Evolutionary conservation across 2,113 vertebrate species (phyloP).

Genomic region (Pelecanoides urinatrix): DNA sequence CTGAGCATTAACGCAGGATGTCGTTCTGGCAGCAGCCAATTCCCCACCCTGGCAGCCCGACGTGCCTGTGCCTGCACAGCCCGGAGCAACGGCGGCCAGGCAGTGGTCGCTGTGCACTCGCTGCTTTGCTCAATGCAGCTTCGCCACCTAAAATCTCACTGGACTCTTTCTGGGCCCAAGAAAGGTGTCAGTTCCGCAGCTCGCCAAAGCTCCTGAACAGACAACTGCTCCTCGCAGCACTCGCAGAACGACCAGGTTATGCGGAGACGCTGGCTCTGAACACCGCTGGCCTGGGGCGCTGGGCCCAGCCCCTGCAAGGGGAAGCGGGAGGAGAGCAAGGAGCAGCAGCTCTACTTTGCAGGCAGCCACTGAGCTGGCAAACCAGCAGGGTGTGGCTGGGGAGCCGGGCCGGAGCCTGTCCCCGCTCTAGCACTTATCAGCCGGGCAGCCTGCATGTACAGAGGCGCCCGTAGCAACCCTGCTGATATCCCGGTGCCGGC

Average conservation of each 20-base stretch:
- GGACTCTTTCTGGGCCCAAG: too few species aligned
- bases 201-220: neutral
- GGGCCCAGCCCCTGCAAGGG: neutral
- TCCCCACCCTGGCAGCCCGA: neutral
- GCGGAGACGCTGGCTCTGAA: fast-evolving
- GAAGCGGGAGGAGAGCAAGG: neutral
- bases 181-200: fast-evolving
- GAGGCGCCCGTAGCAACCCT: fast-evolving
- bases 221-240: fast-evolving
- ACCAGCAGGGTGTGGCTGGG: neutral
- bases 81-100: fast-evolving
- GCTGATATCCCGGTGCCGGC: fast-evolving
- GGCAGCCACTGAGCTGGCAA: neutral
- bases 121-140: neutral
- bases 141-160: neutral
- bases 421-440: neutral
- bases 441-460: fast-evolving
- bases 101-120: fast-evolving
- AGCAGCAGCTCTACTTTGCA: neutral
- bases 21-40: neutral
- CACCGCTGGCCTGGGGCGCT: fast-evolving
- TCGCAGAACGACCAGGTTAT: too few species aligned
- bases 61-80: neutral
- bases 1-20: neutral
- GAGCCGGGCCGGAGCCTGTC: neutral